These are phyloP conservation scores for Percopsis omiscomaycus DNA, from an alignment of 2,797 vertebrate genomes.

Conservation along the genomic window DNA sequence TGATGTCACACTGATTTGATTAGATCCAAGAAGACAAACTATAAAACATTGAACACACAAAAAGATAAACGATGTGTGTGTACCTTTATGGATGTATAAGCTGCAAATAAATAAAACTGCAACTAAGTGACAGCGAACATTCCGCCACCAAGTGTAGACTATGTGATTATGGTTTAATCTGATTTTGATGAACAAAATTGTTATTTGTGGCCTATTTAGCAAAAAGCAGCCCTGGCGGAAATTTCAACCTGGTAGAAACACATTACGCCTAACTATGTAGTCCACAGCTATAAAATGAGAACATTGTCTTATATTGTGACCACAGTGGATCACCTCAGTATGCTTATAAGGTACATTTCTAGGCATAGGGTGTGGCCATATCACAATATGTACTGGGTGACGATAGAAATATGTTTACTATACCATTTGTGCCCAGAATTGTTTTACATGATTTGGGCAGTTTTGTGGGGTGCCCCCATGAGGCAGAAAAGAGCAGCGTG, in stretches of 20 bases:
- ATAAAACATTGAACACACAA: constrained; percentile 11
- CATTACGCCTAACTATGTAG: no score
- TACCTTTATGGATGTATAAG: background rate
- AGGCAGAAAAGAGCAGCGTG: no score
- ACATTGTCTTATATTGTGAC: no score
- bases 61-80: background rate
- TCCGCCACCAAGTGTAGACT: background rate
- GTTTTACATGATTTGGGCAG: no score
- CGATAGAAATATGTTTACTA: no score
- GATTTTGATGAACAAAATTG: constrained; percentile 12
- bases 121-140: background rate
- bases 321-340: background rate
- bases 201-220: background rate
- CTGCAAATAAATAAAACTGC: background rate
- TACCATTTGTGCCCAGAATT: no score
- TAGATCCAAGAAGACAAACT: constrained; percentile 49
- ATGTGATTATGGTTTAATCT: constrained; percentile 11
- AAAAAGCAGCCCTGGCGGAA: background rate
- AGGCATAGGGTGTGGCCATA: no score
- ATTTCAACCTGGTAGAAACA: background rate
- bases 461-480: no score
- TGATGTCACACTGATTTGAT: constrained; percentile 68
- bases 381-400: no score
- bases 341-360: background rate
- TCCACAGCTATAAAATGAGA: no score